phyloP scores from a whole-genome alignment of 1,140 invertebrate species.

The Reticulitermes speratus region DNA sequence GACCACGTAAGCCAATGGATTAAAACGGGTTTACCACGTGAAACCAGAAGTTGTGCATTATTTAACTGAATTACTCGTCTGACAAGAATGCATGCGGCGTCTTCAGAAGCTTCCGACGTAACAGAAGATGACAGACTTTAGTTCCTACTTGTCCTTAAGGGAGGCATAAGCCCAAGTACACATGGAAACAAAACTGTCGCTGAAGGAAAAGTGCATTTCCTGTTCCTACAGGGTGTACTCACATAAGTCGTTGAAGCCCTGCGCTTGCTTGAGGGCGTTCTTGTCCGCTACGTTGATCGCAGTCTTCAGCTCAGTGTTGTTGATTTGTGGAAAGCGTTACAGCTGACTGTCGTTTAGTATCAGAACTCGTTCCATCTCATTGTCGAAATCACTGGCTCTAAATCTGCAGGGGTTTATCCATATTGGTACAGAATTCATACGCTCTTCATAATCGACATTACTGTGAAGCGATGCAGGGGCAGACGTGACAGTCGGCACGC shows the following conservation, averaged over 20 bases:
- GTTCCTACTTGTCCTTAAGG: too few relatives aligned
- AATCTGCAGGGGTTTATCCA: slow-evolving; percentile 58
- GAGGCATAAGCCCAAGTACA: too few relatives aligned
- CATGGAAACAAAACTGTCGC: too few relatives aligned
- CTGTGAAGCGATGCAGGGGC: slow-evolving; percentile 29
- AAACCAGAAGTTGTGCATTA: too few relatives aligned
- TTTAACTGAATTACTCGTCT: too few relatives aligned
- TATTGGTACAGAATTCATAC: slow-evolving; percentile 40
- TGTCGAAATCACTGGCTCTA: slow-evolving; percentile 42
- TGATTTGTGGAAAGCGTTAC: too few relatives aligned
- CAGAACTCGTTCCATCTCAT: slow-evolving; percentile 38
- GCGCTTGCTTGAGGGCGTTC: slow-evolving; percentile 49
- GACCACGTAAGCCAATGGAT: too few relatives aligned
- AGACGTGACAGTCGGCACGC: slow-evolving; percentile 35
- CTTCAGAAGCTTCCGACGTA: too few relatives aligned
- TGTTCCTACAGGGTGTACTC: slow-evolving; percentile 44
- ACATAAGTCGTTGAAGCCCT: slow-evolving; percentile 53
- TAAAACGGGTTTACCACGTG: too few relatives aligned
- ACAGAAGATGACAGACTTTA: too few relatives aligned
- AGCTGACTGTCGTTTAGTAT: slow-evolving; percentile 40
- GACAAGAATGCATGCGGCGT: too few relatives aligned
- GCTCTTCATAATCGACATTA: not conserved
- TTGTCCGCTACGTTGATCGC: slow-evolving; percentile 51
- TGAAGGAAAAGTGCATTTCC: not conserved
- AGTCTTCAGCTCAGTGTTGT: too few relatives aligned